Base-by-base conservation (phyloP, 2,888 invertebrate genomes). In the Schrankia costaestrigalis region DNA sequence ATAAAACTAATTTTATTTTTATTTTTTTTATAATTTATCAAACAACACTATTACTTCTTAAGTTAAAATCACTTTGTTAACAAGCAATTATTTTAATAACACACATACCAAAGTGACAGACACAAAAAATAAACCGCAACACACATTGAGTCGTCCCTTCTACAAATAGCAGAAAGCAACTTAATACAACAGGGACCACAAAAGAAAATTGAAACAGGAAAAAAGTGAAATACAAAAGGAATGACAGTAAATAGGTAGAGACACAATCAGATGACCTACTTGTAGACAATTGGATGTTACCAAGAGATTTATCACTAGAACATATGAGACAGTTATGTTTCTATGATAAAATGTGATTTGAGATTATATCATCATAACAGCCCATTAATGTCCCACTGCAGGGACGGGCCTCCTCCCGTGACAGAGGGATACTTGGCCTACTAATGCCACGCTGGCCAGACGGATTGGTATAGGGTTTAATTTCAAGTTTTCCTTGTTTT, bases 231-330 rank as follows among this genome's bases (percentile, higher is more conserved):
- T 58, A 66, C 47, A 59, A 61, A 63, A 65, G 63, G 70, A 60
- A 65, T 63, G 60, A 65, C 68, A 69, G 73, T 75, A 78, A 80
- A 77, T 79, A 78, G 76, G 66, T 69, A 60, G 70, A 62, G 68
- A 66, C 28, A 78, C 80, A 82, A 82, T 80, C 78, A 73, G 76
- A 71, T 78, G 85, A 78, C 81, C 81, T 66, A 81, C 65, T 82
- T 79, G 78, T 48, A 72, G 76, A 81, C 81, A 82, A 84, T 83
- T 81, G 82, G 77, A 73, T 64, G 67, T 60, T 52, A 59, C 63
- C 53, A 53, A 50, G 60, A 78, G 81, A 83, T 82, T 82, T 81
- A 83, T 82, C 69, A 69, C 73, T 79, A 61, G 49, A 56, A 60
- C 53, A 60, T 63, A 63, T 58, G 58, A 56, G 46, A 46, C 57